Evolutionary conservation across 2,113 vertebrate species (phyloP).

Genomic region (Crocuta crocuta): DNA sequence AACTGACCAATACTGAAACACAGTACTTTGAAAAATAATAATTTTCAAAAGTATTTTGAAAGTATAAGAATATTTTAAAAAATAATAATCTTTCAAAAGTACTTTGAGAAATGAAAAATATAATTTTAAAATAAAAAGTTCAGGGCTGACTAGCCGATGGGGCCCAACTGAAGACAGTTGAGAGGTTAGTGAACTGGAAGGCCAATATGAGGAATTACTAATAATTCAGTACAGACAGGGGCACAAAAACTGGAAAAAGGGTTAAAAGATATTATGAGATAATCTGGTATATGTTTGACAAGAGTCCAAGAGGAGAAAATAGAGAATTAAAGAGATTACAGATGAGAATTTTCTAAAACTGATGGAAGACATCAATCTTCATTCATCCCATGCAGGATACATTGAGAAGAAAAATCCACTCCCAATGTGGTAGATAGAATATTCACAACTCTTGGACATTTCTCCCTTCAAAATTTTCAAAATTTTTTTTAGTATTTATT

Average conservation of each 20-base stretch:
- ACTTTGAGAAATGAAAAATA: conserved; percentile 27
- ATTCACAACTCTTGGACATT: background rate
- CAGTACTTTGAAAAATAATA: background rate
- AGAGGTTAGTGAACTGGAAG: background rate
- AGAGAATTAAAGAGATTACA: background rate
- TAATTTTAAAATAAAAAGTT: conserved; percentile 13
- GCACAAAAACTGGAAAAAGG: background rate
- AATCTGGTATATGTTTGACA: background rate
- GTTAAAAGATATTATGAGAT: background rate
- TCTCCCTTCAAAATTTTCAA: background rate
- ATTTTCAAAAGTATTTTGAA: no score
- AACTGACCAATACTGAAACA: background rate
- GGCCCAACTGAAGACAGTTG: background rate
- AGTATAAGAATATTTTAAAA: no score
- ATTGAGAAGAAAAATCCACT: background rate
- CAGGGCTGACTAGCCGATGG: background rate
- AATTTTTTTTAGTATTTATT: no score
- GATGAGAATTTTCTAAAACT: conserved; percentile 15
- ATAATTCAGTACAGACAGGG: background rate
- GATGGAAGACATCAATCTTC: background rate
- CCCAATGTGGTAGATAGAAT: background rate
- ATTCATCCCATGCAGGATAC: background rate
- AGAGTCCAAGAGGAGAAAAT: conserved; percentile 8
- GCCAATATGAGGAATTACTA: background rate
- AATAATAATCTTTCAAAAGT: background rate